phyloP scores from a whole-genome alignment of 2,797 vertebrate species.

The Scolopax rusticola region DNA sequence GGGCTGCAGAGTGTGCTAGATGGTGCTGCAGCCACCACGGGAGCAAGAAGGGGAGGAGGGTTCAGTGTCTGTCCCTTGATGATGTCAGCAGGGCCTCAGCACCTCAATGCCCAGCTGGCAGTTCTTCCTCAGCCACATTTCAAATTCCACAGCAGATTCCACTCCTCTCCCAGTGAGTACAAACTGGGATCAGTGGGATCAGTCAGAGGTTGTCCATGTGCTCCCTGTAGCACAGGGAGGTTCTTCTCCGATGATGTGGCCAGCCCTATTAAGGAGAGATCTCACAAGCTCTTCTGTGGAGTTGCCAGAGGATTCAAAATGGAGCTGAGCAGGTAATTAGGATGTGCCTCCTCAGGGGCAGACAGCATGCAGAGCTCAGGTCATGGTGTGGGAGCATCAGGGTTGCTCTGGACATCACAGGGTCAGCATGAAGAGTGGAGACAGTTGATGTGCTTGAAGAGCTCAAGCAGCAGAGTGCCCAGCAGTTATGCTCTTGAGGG shows the following conservation, averaged over 20 bases:
- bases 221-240: neutral
- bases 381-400: neutral
- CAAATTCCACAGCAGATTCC: neutral
- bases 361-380: neutral
- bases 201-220: neutral
- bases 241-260: neutral
- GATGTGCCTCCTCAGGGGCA: neutral
- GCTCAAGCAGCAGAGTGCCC: neutral
- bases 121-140: neutral
- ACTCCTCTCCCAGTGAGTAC: neutral
- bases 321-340: neutral
- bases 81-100: neutral
- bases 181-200: neutral
- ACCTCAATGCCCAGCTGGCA: neutral
- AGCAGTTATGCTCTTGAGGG: neutral
- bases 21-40: neutral
- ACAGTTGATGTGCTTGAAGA: neutral
- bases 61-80: neutral
- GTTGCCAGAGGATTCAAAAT: neutral
- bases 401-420: neutral
- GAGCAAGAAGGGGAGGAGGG: neutral
- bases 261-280: neutral
- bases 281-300: neutral
- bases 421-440: neutral
- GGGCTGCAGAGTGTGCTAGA: neutral